phyloP scores from a whole-genome alignment of 1,140 invertebrate species.

The Copidosoma floridanum region DNA sequence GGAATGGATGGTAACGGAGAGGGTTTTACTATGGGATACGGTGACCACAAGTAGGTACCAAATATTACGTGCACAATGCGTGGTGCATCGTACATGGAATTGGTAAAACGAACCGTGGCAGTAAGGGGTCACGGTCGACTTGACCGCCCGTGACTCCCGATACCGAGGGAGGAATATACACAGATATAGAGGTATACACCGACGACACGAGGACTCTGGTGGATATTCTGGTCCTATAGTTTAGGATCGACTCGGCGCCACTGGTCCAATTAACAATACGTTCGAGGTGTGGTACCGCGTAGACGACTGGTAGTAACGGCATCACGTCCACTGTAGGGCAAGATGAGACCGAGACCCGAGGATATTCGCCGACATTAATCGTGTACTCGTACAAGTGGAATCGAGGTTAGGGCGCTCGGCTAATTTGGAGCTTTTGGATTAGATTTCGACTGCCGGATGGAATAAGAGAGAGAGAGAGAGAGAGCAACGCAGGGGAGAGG shows the following conservation, averaged over 20 bases:
- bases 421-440: conserved; percentile 12
- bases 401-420: neutral
- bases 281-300: neutral
- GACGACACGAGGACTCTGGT: neutral
- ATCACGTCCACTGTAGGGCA: neutral
- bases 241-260: neutral
- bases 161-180: too few species aligned
- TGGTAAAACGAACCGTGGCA: neutral
- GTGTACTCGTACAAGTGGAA: too few species aligned
- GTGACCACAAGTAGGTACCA: too few species aligned
- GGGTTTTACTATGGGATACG: too few species aligned
- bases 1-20: too few species aligned
- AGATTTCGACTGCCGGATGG: conserved; percentile 6
- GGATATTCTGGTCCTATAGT: neutral
- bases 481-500: too few species aligned
- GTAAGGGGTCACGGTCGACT: conserved; percentile 12
- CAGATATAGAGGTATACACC: too few species aligned
- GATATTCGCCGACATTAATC: conserved; percentile 13
- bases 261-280: conserved; percentile 12
- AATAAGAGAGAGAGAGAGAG: too few species aligned
- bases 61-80: too few species aligned
- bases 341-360: too few species aligned
- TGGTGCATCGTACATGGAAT: too few species aligned
- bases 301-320: neutral
- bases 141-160: conserved; percentile 1